Percentiles rank a stretch among this genome's conserved stretches.
phyloP scores from a whole-genome alignment of 2,888 invertebrate species.

The Drosophila melanosoma region DNA sequence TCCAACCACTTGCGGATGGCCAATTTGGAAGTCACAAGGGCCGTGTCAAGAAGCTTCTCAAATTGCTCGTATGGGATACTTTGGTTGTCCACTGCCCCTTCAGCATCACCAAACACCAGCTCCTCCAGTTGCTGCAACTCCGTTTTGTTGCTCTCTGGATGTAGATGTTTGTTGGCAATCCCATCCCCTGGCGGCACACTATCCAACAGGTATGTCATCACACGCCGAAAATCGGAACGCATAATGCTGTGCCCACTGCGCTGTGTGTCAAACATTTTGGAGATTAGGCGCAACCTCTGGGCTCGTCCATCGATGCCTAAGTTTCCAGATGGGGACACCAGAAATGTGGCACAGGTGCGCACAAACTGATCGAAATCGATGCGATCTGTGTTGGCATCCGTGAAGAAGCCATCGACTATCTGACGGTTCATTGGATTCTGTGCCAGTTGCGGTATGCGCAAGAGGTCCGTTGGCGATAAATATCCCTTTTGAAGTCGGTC shows the following conservation, averaged over 20 bases:
- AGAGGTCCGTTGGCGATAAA: constrained; percentile 54
- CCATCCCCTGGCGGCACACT: constrained; percentile 14
- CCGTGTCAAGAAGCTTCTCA: constrained; percentile 27
- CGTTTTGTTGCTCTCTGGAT: neutral
- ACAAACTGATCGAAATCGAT: constrained; percentile 49
- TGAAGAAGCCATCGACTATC: constrained; percentile 59
- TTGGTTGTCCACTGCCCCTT: neutral
- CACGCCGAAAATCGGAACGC: constrained; percentile 41
- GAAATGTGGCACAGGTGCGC: constrained; percentile 41
- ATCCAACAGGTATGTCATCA: constrained; percentile 34
- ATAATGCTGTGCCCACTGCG: constrained; percentile 29
- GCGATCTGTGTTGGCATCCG: constrained; percentile 19
- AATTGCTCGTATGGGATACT: constrained; percentile 42
- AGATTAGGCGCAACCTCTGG: constrained; percentile 49
- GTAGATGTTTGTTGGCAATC: neutral
- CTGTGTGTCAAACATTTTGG: constrained; percentile 47
- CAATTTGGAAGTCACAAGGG: constrained; percentile 33
- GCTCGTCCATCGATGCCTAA: constrained; percentile 15
- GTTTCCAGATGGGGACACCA: constrained; percentile 33
- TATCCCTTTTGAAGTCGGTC: constrained; percentile 54
- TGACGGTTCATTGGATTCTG: constrained; percentile 56
- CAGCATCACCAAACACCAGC: constrained; percentile 40
- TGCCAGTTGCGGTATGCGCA: constrained; percentile 60
- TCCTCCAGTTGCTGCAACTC: constrained; percentile 45
- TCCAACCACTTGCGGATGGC: constrained; percentile 55